Conservation (phyloP, 2,113 vertebrate species). For the Lycaon pictus region DNA sequence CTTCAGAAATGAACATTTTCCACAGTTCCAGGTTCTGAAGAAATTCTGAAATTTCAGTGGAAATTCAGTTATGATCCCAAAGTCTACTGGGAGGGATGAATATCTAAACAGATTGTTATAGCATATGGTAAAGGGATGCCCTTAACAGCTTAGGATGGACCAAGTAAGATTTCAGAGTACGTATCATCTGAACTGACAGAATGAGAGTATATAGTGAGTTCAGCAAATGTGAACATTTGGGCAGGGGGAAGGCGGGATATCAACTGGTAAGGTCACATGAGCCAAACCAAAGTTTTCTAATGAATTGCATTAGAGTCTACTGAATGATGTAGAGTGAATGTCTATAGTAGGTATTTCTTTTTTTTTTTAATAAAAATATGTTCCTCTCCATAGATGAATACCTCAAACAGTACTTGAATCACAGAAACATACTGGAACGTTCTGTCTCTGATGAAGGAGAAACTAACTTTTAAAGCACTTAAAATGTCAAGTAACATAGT, state of each 20-base stretch:
- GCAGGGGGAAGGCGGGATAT: background rate
- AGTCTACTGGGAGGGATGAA: background rate
- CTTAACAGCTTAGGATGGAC: background rate
- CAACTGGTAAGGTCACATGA: background rate
- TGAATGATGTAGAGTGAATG: background rate
- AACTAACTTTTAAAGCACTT: conserved; percentile 38
- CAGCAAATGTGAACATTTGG: background rate
- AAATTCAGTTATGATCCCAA: background rate
- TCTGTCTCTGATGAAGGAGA: conserved; percentile 48
- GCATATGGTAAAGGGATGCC: background rate
- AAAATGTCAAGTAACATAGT: conserved; percentile 29
- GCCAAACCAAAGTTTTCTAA: background rate
- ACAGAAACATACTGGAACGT: background rate
- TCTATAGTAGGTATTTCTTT: background rate
- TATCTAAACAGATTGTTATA: background rate
- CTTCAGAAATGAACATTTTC: background rate
- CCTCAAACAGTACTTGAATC: background rate
- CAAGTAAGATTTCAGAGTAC: background rate
- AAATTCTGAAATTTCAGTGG: background rate
- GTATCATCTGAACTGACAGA: background rate
- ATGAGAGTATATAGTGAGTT: background rate
- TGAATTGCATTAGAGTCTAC: background rate
- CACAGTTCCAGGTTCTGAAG: background rate
- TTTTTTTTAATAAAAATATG: background rate
- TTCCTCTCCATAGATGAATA: background rate